A percentile compares a stretch with the other conserved stretches of the same genome.
These are phyloP conservation scores for Alfaro cultratus DNA, from an alignment of 2,797 vertebrate genomes.

Conservation along the genomic window DNA sequence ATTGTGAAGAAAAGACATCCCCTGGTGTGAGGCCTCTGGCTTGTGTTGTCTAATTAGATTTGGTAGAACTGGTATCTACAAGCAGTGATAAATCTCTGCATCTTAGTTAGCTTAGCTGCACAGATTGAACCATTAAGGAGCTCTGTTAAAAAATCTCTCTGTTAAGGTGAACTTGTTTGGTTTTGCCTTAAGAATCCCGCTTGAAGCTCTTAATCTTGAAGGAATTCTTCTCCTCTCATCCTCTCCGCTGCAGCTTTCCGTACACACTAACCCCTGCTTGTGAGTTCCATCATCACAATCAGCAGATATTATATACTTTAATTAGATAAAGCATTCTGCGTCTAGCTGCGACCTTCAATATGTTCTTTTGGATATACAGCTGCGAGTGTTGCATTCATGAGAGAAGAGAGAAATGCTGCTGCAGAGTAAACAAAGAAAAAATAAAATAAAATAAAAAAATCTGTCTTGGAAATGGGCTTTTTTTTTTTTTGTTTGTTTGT, in stretches of 20 bases:
- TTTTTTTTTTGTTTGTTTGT: too few species aligned
- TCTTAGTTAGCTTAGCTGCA: conserved; percentile 16
- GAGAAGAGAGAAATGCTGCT: conserved; percentile 54
- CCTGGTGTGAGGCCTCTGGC: conserved; percentile 66
- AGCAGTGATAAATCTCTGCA: conserved; percentile 32
- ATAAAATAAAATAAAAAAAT: conserved; percentile 60
- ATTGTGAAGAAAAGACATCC: conserved; percentile 74
- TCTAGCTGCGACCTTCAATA: conserved; percentile 54
- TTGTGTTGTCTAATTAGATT: conserved; percentile 73
- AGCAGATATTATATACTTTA: conserved; percentile 54
- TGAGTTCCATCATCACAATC: conserved; percentile 48
- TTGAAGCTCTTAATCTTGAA: conserved; percentile 1
- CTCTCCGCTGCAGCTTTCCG: conserved; percentile 56
- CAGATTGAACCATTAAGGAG: conserved; percentile 9
- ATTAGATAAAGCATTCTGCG: conserved; percentile 62
- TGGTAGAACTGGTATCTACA: conserved; percentile 58
- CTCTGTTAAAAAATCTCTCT: background rate
- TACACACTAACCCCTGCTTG: conserved; percentile 56
- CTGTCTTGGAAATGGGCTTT: conserved; percentile 90
- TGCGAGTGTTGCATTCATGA: conserved; percentile 33
- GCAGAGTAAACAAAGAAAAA: conserved; percentile 77
- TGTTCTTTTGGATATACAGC: conserved; percentile 67
- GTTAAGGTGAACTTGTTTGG: conserved; percentile 27
- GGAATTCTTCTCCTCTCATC: conserved; percentile 35
- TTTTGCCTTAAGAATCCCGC: conserved; percentile 18